These are phyloP conservation scores for Lordiphosa clarofinis DNA, from an alignment of 1,140 invertebrate species.

Conservation along the genomic window DNA sequence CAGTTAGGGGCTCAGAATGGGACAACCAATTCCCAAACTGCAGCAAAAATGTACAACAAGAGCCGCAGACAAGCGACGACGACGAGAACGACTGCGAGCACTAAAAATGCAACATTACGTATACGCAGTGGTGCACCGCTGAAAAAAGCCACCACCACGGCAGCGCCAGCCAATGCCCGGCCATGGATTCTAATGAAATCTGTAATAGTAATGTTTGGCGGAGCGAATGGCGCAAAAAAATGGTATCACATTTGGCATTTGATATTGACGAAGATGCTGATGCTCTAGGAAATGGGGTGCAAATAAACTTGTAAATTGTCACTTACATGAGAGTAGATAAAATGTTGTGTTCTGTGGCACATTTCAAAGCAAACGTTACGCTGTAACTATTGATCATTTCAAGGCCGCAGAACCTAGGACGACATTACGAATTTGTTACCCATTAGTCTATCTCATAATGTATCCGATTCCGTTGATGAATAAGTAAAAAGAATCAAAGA, in stretches of 20 bases:
- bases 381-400: no score
- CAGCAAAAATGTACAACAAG: conserved; percentile 78
- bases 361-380: no score
- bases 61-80: conserved; percentile 51
- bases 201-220: conserved; percentile 57
- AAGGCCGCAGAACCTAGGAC: no score
- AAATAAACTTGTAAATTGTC: no score
- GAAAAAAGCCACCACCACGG: conserved; percentile 20
- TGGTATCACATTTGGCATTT: not conserved
- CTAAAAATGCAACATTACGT: conserved; percentile 76
- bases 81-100: conserved; percentile 44
- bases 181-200: conserved; percentile 73
- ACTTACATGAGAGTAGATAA: no score
- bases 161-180: conserved; percentile 2
- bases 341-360: no score
- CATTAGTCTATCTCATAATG: no score
- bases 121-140: conserved; percentile 78
- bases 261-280: no score
- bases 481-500: no score
- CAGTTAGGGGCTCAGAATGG: conserved; percentile 36
- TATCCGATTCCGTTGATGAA: no score
- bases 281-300: no score
- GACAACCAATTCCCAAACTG: conserved; percentile 78
- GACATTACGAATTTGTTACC: no score
- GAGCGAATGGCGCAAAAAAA: conserved; percentile 1